Base-by-base conservation (phyloP, 2,113 vertebrate species). In the Recurvirostra avosetta region DNA sequence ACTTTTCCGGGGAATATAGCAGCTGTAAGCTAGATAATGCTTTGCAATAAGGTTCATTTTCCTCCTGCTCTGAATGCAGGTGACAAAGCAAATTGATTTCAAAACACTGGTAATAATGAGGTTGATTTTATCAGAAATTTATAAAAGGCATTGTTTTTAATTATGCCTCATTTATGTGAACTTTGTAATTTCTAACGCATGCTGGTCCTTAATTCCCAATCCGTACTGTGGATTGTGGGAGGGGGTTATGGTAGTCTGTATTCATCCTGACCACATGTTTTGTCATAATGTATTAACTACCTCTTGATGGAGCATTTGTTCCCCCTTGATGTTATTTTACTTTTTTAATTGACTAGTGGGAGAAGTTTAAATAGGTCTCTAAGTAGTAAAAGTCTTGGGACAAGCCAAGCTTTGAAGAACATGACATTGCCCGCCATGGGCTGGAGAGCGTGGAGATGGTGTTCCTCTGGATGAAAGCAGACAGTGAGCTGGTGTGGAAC, bases 361-460 rank as follows among this genome's bases (percentile, higher is more conserved):
- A 95, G 30, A 41, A 25, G n/a, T 38, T 95, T 66, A 45, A 74
- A 16, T 61, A 34, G 56, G 15, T 82, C 55, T 13, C 36, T 10
- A 18, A 62, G 23, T 9, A 40, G 25, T 43, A 29, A 67, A 91
- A 85, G 4, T 15, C 18, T 72, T 10, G 11, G 66, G 73, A 32
- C 27, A 50, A 66, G 66, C 26, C 7, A 79, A 20, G 16, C 16
- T 79, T 77, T 71, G 67, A 56, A 79, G 68, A 77, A 62, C 4
- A 0, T 15, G 63, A 23, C 4, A 2, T 5, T 56, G 18, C 16
- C 34, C 27, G 40, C 38, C 16, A 0, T 8, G 20, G 61, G 43
- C 78, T 34, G 40, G 18, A 36, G n/a, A 59, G 18, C 2, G 0
- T 21, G n/a, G 45, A 36, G 13, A 11, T 45, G 59, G 26, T 43